These are phyloP conservation scores for Numenius phaeopus DNA, from an alignment of 2,797 vertebrate species.

Conservation along the genomic window DNA sequence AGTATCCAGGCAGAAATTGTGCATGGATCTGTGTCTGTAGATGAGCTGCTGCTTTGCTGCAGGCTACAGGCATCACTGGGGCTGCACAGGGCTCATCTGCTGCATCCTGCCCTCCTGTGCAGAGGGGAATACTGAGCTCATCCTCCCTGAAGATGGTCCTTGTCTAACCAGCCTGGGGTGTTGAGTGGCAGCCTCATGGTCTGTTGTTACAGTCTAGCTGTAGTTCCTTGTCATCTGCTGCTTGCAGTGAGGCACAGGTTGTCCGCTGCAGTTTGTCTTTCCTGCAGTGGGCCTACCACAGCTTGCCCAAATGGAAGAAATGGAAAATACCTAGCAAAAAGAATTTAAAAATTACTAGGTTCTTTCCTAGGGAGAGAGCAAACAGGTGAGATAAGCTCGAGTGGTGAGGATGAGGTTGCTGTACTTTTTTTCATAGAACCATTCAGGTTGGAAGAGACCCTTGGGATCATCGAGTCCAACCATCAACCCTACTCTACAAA, in stretches of 20 bases:
- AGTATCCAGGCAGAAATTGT: neutral
- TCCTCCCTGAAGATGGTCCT: neutral
- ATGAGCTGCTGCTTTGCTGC: neutral
- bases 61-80: neutral
- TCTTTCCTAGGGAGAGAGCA: neutral
- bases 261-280: neutral
- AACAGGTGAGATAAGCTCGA: neutral
- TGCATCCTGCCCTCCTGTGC: neutral
- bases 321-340: neutral
- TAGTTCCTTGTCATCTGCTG: neutral
- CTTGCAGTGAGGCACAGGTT: neutral
- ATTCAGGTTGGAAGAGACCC: too few relatives aligned
- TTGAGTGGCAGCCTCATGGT: neutral
- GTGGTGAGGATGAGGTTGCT: neutral
- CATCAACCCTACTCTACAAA: too few relatives aligned
- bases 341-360: neutral
- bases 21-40: rapidly evolving
- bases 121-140: neutral
- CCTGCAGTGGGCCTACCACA: neutral
- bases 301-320: neutral
- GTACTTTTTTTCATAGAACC: neutral
- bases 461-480: too few relatives aligned
- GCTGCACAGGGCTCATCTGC: neutral
- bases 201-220: neutral
- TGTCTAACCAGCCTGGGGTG: neutral